Percentiles rank a stretch among this genome's conserved stretches.
These are phyloP conservation scores for Rhodophaea formosa DNA, from an alignment of 2,888 invertebrate genomes.

Conservation along the genomic window DNA sequence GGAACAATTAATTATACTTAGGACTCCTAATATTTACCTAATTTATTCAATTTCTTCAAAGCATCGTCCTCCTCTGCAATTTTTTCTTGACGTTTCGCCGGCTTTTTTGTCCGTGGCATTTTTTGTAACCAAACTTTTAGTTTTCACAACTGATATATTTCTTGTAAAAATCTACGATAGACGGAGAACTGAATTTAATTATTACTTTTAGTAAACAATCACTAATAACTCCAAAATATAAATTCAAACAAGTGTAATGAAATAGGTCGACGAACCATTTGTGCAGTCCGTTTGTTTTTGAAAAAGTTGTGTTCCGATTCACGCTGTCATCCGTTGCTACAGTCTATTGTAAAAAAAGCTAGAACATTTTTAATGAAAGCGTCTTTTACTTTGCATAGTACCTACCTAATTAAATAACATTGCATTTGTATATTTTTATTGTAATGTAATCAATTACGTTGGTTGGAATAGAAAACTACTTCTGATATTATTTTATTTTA, in stretches of 20 bases:
- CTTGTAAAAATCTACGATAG: neutral
- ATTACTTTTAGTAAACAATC: neutral
- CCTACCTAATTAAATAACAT: too few relatives aligned
- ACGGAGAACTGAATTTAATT: neutral
- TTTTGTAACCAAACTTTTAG: conserved; percentile 24
- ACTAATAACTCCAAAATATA: too few relatives aligned
- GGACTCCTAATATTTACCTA: conserved; percentile 40
- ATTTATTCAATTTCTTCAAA: conserved; percentile 57
- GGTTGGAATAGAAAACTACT: too few relatives aligned
- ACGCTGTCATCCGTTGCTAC: too few relatives aligned
- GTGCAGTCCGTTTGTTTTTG: conserved; percentile 1
- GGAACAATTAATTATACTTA: neutral
- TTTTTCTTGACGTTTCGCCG: conserved; percentile 57
- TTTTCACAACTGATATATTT: neutral
- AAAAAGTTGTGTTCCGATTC: neutral
- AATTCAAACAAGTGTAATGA: neutral
- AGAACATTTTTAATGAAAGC: too few relatives aligned
- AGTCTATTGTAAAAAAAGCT: too few relatives aligned
- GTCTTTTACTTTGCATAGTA: too few relatives aligned
- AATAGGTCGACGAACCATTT: neutral
- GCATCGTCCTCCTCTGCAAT: conserved; percentile 48
- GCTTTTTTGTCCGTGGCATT: conserved; percentile 74
- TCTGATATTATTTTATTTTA: too few relatives aligned
- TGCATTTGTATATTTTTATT: too few relatives aligned
- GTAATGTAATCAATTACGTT: too few relatives aligned